Base-by-base conservation (phyloP, 2,888 invertebrate species). In the Abscondita cerata region DNA sequence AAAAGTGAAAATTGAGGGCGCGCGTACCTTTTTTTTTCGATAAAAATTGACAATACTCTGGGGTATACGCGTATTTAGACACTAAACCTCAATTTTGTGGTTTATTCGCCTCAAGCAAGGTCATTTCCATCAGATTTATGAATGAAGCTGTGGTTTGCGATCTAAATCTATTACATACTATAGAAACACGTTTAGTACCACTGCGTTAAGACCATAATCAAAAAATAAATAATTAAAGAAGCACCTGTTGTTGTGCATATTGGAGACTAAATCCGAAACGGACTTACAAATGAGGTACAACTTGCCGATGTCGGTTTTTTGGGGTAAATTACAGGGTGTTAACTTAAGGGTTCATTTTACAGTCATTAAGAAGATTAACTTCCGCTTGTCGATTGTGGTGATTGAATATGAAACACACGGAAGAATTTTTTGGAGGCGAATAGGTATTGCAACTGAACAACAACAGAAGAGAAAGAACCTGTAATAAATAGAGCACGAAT, bases 131-230 rank as follows among this genome's bases (percentile, higher is more conserved):
- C 55, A 31, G 59, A 64, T 64, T 59, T 59, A 59, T 64, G 63
- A 64, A 64, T 64, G 63, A 59, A 64, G 52, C 63, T 59, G 63
- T 56, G 63, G 63, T 64, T 55, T 59, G 41, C 52, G 55, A 63
- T 63, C 59, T 64, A 59, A 56, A 64, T 64, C 63, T 59, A 64
- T 59, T 59, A 54, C 50, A 51, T 55, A 55, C 52, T 53, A 41
- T 52, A 50, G 36, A 47, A 48, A 62, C 41, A 61, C 38, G 54
- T 54, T 20, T 41, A 50, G 13, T 60, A 55, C 46, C 60, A 51
- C 51, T 46, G 13, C 46, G 55, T 52, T n/a, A 51, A 59, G 9
- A 16, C 52, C 19, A 15, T 19, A 46, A 59, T 54, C 31, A 44
- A 41, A 50, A 36, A 25, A 25, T 25, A 18, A 31, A 40, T 31